Evolutionary conservation across 2,888 invertebrate genomes (phyloP), one percentile per base, ranked within the genome.

Genomic region (Dione vanillae): DNA sequence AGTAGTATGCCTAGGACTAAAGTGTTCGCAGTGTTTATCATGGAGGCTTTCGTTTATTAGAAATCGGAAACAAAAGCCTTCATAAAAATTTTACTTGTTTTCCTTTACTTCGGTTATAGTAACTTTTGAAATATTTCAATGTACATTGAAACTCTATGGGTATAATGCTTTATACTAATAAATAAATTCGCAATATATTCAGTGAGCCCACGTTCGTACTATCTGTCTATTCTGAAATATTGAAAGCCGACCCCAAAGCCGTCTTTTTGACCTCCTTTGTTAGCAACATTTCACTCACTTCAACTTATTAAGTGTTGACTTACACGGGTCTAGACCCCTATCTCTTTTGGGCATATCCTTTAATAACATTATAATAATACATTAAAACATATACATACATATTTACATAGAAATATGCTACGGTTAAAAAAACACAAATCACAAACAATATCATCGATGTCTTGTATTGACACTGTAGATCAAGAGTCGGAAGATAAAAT

Each of bases 201-300:
- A 70, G 62, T 51, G 52, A 49, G 67, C 69, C 51, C 69, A 70
- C 70, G 70, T 71, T 16, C 66, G 64, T 59, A 69, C 71, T 73
- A 68, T 69, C 74, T 69, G 73, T 75, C 73, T 70, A 70, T 71
- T 56, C 56, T 75, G 75, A 76, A 74, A 91, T 91, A 91, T 91
- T 91, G 89, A 90, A 90, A 91, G 89, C 88, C 85, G 84, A 83
- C 85, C 86, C 84, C 80, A 76, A 76, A 83, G 86, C 88, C 80
- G 87, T 87, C 81, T 85, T 85, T 88, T 88, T 87, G 90, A 90
- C 89, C 90, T 89, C 90, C 90, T 77, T 78, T 77, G 75, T 73
- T 76, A 69, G 74, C 72, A 74, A 76, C 74, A 90, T 91, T 90
- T 90, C 88, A 91, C 89, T 87, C 85, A 88, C 85, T 86, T 85